These are phyloP conservation scores for Drosophila teissieri DNA, from an alignment of 1,140 invertebrate genomes.

Conservation along the genomic window DNA sequence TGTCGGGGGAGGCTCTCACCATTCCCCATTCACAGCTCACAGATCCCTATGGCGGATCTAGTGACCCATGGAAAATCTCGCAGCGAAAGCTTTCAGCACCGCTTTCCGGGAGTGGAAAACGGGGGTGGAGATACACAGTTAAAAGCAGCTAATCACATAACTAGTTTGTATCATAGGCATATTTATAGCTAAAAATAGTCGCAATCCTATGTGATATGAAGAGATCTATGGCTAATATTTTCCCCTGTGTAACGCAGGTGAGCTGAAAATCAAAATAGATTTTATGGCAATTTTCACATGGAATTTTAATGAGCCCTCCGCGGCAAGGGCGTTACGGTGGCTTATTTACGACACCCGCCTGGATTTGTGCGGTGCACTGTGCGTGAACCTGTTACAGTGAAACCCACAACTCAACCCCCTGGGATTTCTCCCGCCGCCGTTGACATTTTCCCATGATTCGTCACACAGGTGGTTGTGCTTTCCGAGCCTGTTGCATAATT, in stretches of 20 bases:
- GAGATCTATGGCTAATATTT: neutral
- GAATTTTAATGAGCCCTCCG: constrained; percentile 59
- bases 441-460: constrained; percentile 72
- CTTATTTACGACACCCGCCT: constrained; percentile 30
- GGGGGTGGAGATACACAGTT: too few relatives aligned
- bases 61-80: constrained; percentile 17
- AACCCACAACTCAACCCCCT: constrained; percentile 6
- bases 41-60: constrained; percentile 9
- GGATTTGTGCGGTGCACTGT: constrained; percentile 56
- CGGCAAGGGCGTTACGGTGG: constrained; percentile 67
- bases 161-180: neutral
- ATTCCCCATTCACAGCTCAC: neutral
- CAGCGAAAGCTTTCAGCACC: constrained; percentile 13
- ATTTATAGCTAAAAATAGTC: neutral
- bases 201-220: neutral
- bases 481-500: constrained; percentile 64
- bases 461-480: constrained; percentile 31
- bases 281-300: constrained; percentile 56
- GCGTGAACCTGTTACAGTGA: constrained; percentile 56
- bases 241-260: neutral
- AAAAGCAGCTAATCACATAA: neutral
- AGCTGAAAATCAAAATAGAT: constrained; percentile 44
- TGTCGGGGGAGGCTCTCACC: constrained; percentile 20
- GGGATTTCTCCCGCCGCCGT: constrained; percentile 21
- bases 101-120: neutral